A percentile compares a stretch with the other conserved stretches of the same genome.
Evolutionary conservation across 1,140 invertebrate genomes (phyloP).

Genomic region (Himalopsyche phryganea): DNA sequence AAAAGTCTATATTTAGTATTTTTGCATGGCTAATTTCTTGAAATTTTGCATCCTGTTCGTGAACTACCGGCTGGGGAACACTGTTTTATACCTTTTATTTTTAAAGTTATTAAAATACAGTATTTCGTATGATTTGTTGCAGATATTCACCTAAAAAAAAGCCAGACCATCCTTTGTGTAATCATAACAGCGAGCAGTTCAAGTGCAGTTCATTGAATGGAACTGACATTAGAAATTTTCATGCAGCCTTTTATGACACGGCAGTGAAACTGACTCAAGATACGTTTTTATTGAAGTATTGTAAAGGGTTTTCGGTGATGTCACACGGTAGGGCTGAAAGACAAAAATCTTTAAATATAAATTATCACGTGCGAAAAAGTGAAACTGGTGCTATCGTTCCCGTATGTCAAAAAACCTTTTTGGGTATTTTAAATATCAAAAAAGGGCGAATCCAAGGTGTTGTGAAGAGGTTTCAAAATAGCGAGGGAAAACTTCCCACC

Average conservation of each 20-base stretch:
- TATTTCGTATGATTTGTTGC: background rate
- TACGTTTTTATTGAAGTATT: slow-evolving; percentile 1
- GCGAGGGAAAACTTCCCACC: background rate
- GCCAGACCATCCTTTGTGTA: background rate
- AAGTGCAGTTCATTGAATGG: background rate
- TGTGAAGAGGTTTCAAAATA: background rate
- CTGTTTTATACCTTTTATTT: too few relatives aligned
- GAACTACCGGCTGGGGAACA: too few relatives aligned
- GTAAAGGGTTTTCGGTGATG: background rate
- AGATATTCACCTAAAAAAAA: background rate
- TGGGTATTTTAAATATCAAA: background rate
- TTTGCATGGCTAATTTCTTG: too few relatives aligned
- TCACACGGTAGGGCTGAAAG: background rate
- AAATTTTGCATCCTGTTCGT: too few relatives aligned
- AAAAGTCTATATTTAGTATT: too few relatives aligned
- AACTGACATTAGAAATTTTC: background rate
- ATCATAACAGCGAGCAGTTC: background rate
- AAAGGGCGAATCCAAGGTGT: background rate
- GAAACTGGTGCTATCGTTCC: background rate
- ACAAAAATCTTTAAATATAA: background rate
- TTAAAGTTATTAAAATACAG: background rate
- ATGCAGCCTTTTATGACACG: background rate
- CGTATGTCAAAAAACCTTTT: background rate
- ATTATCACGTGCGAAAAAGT: background rate
- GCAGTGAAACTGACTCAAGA: background rate